These are phyloP conservation scores for Phaethon lepturus DNA, from an alignment of 2,113 vertebrate species.

Conservation along the genomic window DNA sequence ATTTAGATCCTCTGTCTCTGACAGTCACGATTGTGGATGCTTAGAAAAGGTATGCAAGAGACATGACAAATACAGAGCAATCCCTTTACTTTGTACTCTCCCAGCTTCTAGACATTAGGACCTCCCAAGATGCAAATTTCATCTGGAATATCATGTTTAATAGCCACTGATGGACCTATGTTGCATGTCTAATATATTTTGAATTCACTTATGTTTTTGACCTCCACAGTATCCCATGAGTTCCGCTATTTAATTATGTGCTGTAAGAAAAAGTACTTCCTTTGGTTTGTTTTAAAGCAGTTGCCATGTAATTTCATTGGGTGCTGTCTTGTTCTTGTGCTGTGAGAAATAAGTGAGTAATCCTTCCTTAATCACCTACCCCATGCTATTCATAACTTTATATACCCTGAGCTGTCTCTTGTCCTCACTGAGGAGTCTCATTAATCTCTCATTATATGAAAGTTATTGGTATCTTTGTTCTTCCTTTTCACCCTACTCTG, in stretches of 20 bases:
- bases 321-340: background rate
- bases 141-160: background rate
- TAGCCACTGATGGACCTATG: background rate
- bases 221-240: background rate
- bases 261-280: slow-evolving; percentile 44
- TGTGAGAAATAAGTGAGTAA: slow-evolving; percentile 10
- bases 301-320: slow-evolving; percentile 47
- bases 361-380: background rate
- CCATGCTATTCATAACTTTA: background rate
- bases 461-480: background rate
- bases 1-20: background rate
- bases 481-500: background rate
- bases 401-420: background rate
- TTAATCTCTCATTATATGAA: background rate
- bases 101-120: background rate
- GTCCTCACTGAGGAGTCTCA: background rate
- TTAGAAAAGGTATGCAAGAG: background rate
- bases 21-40: background rate
- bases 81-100: background rate
- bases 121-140: background rate
- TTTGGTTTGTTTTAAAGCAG: slow-evolving; percentile 38
- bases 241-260: background rate
- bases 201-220: background rate
- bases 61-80: background rate
- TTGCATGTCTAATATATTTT: background rate